phyloP scores from a whole-genome alignment of 2,888 invertebrate species.

The Epirrhoe alternata region DNA sequence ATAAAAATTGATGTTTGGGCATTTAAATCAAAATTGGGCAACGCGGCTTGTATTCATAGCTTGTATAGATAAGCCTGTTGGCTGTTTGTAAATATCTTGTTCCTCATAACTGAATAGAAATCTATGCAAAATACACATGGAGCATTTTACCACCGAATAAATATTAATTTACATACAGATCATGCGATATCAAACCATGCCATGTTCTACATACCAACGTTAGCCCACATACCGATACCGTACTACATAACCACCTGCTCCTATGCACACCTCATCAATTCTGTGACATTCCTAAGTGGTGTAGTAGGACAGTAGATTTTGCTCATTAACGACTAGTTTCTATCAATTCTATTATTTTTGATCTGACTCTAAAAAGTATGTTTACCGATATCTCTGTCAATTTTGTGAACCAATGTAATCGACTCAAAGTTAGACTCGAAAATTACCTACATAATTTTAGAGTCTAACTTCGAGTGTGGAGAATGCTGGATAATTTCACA shows the following conservation, averaged over 20 bases:
- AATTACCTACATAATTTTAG: too few species aligned
- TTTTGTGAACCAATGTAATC: too few species aligned
- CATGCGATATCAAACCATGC: conserved; percentile 22
- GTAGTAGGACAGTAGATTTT: background rate
- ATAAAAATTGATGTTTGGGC: too few species aligned
- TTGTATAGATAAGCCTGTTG: too few species aligned
- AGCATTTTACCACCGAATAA: background rate
- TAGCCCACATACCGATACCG: conserved; percentile 41
- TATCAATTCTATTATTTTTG: too few species aligned
- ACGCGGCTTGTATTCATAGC: too few species aligned
- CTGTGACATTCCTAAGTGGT: background rate
- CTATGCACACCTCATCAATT: background rate
- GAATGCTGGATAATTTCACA: too few species aligned
- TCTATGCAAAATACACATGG: conserved; percentile 10
- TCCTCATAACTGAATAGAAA: conserved; percentile 9
- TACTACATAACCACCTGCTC: conserved; percentile 5
- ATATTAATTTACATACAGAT: conserved; percentile 8
- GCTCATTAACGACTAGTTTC: background rate
- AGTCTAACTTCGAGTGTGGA: too few species aligned
- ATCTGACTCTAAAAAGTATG: too few species aligned
- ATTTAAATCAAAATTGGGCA: too few species aligned
- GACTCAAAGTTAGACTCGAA: too few species aligned
- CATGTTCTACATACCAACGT: conserved; percentile 24
- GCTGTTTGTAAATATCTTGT: background rate
- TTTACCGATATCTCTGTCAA: too few species aligned